Evolutionary conservation across 2,113 vertebrate genomes (phyloP).

Genomic region (Carassius gibelio): DNA sequence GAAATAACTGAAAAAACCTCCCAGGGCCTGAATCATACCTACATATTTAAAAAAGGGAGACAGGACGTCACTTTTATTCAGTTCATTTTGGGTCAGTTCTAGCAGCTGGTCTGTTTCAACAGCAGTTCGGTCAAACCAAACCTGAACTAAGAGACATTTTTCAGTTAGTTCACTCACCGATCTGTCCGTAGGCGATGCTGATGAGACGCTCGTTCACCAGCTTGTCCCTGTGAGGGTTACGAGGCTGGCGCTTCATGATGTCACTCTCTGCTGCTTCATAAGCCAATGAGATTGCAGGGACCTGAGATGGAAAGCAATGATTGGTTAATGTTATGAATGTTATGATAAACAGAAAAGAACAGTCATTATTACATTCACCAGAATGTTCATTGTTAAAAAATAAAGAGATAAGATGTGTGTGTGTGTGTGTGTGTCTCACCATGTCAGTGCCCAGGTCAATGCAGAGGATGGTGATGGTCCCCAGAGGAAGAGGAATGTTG

Average conservation of each 20-base stretch:
- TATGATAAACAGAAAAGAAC: background rate
- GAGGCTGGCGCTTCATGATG: constrained; percentile 82
- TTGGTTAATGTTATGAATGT: background rate
- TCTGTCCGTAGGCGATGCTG: constrained; percentile 80
- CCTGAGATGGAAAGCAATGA: constrained; percentile 61
- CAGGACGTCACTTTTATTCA: background rate
- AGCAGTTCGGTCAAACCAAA: background rate
- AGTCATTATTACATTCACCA: background rate
- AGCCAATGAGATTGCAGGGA: constrained; percentile 81
- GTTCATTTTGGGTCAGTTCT: background rate
- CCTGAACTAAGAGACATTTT: background rate
- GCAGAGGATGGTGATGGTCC: constrained; percentile 93
- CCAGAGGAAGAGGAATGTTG: constrained; percentile 89
- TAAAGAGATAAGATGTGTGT: background rate
- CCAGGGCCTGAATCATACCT: constrained; percentile 92
- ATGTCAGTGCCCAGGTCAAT: constrained; percentile 93
- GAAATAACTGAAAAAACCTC: constrained; percentile 85
- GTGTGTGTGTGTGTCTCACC: constrained; percentile 71
- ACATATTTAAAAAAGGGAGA: background rate
- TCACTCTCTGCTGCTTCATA: constrained; percentile 79
- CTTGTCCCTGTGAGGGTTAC: constrained; percentile 77
- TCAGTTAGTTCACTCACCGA: constrained; percentile 64
- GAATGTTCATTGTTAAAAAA: background rate
- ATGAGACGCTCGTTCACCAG: constrained; percentile 80
- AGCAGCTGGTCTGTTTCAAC: background rate